phyloP scores from a whole-genome alignment of 1,140 invertebrate species.

The Ceratina calcarata region DNA sequence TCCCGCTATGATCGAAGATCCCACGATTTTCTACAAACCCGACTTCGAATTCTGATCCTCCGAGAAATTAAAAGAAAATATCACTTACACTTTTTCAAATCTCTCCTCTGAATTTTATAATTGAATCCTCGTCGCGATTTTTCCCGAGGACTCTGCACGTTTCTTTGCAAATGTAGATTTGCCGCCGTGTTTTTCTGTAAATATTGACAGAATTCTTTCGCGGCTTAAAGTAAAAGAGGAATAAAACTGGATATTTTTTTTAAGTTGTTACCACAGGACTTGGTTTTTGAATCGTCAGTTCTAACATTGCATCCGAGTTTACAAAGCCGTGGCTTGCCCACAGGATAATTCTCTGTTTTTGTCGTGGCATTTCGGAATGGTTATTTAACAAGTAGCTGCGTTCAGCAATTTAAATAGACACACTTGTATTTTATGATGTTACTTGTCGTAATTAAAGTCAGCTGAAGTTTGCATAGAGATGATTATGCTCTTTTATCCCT shows the following conservation, averaged over 20 bases:
- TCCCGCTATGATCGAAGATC: neutral
- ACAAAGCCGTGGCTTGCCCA: neutral
- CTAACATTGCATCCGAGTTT: neutral
- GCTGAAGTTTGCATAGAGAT: neutral
- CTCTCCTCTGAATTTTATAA: neutral
- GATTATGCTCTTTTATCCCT: neutral
- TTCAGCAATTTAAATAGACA: neutral
- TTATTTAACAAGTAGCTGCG: neutral
- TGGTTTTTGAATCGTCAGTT: conserved; percentile 7
- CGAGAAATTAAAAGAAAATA: neutral
- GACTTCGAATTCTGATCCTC: neutral
- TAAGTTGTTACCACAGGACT: neutral
- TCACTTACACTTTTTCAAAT: neutral
- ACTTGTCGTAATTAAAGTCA: neutral
- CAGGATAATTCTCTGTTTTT: neutral
- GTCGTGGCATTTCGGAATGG: neutral
- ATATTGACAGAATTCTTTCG: neutral
- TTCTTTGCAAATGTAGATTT: no score
- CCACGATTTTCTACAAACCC: neutral
- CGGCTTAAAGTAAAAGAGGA: neutral
- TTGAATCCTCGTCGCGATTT: no score
- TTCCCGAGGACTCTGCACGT: no score
- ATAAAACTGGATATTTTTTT: neutral
- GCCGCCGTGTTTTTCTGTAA: no score
- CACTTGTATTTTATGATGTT: neutral